Evolutionary conservation across 30 jellyfish, hydroid and myxozoan species (phyloP), one percentile per base, ranked within the genome.

Genomic region (Pelagia noctiluca): DNA sequence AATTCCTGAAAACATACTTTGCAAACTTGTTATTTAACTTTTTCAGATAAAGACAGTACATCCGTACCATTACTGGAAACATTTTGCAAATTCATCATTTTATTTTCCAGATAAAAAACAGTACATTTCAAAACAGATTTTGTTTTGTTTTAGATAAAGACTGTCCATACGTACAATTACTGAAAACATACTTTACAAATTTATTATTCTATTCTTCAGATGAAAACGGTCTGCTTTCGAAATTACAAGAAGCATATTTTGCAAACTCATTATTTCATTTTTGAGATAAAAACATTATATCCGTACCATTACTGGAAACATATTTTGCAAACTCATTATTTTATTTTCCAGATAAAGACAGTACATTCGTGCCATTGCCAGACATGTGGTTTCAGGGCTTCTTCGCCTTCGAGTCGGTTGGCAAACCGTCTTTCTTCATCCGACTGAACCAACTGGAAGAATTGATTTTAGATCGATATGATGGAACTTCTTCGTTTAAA

Each of bases 311-410:
- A 61, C 98, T 90, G 11, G 97, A 92, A 37, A 92, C 87, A n/a
- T n/a, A n/a, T n/a, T n/a, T n/a, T n/a, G n/a, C n/a, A n/a, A n/a
- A n/a, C n/a, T n/a, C n/a, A 13, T 85, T 7, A 18, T 34, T 29
- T 21, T 54, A 26, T 11, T 32, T 84, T 81, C 30, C 42, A 92
- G 98, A 92, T 60, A 92, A 92, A 76, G 98, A 92, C 77, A 35
- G 93, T 38, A 92, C 98, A 16, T 92, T 92, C 34, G 98, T 92
- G 10, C 98, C 98, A 12, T 86, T 92, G 69, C 98, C 93, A 7
- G 97, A 92, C 57, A 92, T 92, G 98, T 92, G 98, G 98, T 92
- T 86, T 67, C 85, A 77, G 25, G 83, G 85, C 16, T 92, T 74
- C 89, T 92, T 92, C 54, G 96, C 98, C 7, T 92, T 92, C 53